Percentiles rank a stretch among this genome's conserved stretches.
Evolutionary conservation across 2,888 invertebrate species (phyloP).

Genomic region (Tubiluchus corallicola): DNA sequence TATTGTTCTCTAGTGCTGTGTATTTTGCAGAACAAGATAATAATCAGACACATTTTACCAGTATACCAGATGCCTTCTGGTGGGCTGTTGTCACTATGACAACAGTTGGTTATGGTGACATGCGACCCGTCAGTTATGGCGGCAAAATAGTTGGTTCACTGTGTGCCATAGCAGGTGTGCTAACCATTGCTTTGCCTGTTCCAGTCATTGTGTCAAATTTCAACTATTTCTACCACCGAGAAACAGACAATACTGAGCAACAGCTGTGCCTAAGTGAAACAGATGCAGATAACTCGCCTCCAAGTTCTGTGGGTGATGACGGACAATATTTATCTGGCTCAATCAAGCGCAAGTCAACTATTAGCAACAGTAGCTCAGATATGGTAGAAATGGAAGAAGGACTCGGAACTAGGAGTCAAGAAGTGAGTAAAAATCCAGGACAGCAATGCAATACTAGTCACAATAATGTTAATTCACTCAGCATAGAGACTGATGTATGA

Average conservation of each 20-base stretch:
- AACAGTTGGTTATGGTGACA: constrained; percentile 18
- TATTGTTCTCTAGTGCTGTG: constrained; percentile 33
- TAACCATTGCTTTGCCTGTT: background rate
- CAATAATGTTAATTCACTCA: too few species aligned
- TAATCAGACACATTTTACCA: constrained; percentile 34
- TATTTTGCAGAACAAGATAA: constrained; percentile 33
- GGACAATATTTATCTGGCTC: too few species aligned
- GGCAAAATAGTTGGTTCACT: background rate
- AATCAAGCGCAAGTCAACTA: too few species aligned
- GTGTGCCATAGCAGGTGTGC: background rate
- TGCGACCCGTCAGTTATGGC: background rate
- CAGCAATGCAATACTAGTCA: too few species aligned
- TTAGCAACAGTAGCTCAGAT: too few species aligned
- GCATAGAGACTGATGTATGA: too few species aligned
- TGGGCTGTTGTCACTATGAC: constrained; percentile 21
- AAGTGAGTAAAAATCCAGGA: too few species aligned
- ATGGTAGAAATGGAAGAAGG: too few species aligned
- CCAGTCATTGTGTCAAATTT: constrained; percentile 3
- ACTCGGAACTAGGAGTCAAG: too few species aligned
- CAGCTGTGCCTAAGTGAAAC: too few species aligned
- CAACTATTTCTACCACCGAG: background rate
- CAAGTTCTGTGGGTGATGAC: too few species aligned
- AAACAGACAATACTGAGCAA: constrained; percentile 1
- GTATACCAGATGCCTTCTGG: constrained; percentile 17
- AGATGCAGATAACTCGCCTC: too few species aligned